A percentile compares a stretch with the other conserved stretches of the same genome.
phyloP scores from a whole-genome alignment of 2,888 invertebrate genomes.

The Cecidostiba fungosa region DNA sequence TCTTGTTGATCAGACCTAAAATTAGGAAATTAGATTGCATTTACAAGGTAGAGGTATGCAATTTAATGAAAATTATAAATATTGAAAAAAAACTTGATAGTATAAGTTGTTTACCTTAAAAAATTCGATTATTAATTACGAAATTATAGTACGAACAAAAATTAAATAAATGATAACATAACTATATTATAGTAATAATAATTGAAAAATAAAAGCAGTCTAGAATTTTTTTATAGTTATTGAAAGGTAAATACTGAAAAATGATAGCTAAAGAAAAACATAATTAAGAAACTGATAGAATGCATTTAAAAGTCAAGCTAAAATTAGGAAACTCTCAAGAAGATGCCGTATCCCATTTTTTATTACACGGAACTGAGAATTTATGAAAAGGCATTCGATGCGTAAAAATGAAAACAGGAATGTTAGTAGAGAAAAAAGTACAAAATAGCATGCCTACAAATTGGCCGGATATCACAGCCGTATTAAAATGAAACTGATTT shows the following conservation, averaged over 20 bases:
- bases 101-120: not conserved
- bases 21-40: slow-evolving; percentile 2
- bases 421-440: slow-evolving; percentile 6
- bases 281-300: slow-evolving; percentile 2
- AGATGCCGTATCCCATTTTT: slow-evolving; percentile 25
- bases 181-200: slow-evolving; percentile 4
- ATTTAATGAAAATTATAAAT: not conserved
- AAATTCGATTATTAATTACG: slow-evolving; percentile 28
- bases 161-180: slow-evolving; percentile 22
- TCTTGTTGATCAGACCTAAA: slow-evolving; percentile 26
- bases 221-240: not conserved
- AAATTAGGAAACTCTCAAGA: slow-evolving; percentile 17
- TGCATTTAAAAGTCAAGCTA: not conserved
- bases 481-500: slow-evolving; percentile 69
- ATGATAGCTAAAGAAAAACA: slow-evolving; percentile 1
- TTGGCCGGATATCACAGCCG: slow-evolving; percentile 63
- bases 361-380: not conserved
- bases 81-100: not conserved
- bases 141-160: not conserved
- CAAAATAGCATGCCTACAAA: slow-evolving; percentile 65
- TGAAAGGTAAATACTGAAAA: not conserved
- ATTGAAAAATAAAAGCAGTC: not conserved
- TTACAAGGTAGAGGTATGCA: not conserved
- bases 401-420: not conserved
- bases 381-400: not conserved